These are phyloP conservation scores for Campoletis sonorensis DNA, from an alignment of 1,140 invertebrate genomes.

Conservation along the genomic window DNA sequence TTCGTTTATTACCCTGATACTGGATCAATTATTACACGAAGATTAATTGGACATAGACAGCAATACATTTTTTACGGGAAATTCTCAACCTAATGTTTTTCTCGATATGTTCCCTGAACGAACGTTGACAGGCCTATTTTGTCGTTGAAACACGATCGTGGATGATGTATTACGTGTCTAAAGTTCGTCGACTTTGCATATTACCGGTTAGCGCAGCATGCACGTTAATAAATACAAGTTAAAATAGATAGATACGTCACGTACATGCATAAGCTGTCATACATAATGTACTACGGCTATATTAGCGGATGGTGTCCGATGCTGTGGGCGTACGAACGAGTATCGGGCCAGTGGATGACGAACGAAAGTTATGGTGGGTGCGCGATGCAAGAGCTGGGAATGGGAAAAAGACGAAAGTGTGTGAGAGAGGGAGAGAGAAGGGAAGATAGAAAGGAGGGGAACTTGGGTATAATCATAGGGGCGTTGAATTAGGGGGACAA, in stretches of 20 bases:
- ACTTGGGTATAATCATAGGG: slow-evolving; percentile 67
- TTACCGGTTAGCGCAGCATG: neutral
- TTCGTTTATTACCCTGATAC: too few relatives aligned
- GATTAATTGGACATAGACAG: too few relatives aligned
- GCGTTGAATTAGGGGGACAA: slow-evolving; percentile 69
- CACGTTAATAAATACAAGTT: neutral
- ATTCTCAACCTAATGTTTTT: neutral
- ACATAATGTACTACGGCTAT: neutral
- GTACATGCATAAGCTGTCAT: neutral
- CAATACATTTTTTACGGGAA: neutral
- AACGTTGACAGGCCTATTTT: neutral
- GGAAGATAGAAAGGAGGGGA: slow-evolving; percentile 46
- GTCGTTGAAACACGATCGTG: neutral
- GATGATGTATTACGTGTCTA: slow-evolving; percentile 21
- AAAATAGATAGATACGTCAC: neutral
- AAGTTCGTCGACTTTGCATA: slow-evolving; percentile 17
- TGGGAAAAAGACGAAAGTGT: slow-evolving; percentile 44
- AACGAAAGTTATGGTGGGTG: neutral
- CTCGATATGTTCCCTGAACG: neutral
- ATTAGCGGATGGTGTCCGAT: slow-evolving; percentile 10
- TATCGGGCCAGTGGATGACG: neutral
- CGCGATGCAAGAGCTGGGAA: neutral
- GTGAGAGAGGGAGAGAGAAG: slow-evolving; percentile 44
- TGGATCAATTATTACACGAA: too few relatives aligned
- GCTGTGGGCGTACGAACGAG: neutral